A percentile compares a stretch with the other conserved stretches of the same genome.
phyloP scores from a whole-genome alignment of 1,140 invertebrate species.

The Drosophila parabipectinata region DNA sequence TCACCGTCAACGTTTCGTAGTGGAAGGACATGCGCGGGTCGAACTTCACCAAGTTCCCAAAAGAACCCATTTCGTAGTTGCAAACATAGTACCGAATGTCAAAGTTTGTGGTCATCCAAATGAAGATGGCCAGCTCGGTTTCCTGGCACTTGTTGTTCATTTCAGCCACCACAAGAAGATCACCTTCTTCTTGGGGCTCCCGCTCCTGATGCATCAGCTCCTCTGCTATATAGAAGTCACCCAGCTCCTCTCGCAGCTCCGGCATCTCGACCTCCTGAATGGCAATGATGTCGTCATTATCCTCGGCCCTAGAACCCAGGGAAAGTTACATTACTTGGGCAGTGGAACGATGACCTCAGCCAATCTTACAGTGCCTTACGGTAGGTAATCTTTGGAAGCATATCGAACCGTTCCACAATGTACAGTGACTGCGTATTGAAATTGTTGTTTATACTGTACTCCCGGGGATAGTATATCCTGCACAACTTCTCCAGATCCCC shows the following conservation, averaged over 20 bases:
- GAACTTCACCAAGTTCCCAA: slow-evolving; percentile 60
- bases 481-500: slow-evolving; percentile 40
- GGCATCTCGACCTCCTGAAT: slow-evolving; percentile 58
- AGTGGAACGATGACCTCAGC: not conserved
- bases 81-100: slow-evolving; percentile 42
- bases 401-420: slow-evolving; percentile 32
- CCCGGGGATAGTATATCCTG: slow-evolving; percentile 45
- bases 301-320: slow-evolving; percentile 53
- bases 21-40: not conserved
- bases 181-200: slow-evolving; percentile 2
- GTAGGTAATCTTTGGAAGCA: slow-evolving; percentile 54
- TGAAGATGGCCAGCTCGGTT: slow-evolving; percentile 37
- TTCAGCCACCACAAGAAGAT: slow-evolving; percentile 57
- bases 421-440: slow-evolving; percentile 52
- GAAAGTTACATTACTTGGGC: not conserved
- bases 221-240: slow-evolving; percentile 76
- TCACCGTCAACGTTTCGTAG: slow-evolving; percentile 24
- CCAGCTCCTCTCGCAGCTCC: slow-evolving; percentile 46
- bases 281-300: slow-evolving; percentile 74
- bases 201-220: slow-evolving; percentile 46
- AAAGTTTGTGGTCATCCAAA: slow-evolving; percentile 65
- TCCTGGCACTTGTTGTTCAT: slow-evolving; percentile 25
- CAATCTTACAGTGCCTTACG: slow-evolving; percentile 67
- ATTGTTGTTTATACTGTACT: slow-evolving; percentile 40
- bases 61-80: slow-evolving; percentile 58